A percentile compares a stretch with the other conserved stretches of the same genome.
Evolutionary conservation across 1,140 invertebrate genomes (phyloP).

Genomic region (Bombus affinis): DNA sequence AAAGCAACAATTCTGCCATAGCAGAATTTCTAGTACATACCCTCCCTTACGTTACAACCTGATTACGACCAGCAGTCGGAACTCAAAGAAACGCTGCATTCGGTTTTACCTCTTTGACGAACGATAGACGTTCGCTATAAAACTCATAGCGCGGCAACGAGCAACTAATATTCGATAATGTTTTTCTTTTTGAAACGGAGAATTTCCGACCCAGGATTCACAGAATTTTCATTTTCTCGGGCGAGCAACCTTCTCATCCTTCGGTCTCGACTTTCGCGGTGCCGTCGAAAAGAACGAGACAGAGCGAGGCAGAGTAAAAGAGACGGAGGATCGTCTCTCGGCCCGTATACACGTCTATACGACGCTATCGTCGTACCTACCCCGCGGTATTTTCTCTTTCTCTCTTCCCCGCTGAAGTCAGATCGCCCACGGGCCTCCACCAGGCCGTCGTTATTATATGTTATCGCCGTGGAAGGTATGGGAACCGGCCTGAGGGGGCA

Average conservation of each 20-base stretch:
- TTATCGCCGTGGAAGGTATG: conserved; percentile 79
- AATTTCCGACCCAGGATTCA: conserved; percentile 8
- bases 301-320: neutral
- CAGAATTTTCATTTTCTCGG: conserved; percentile 47
- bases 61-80: neutral
- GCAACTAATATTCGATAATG: conserved; percentile 14
- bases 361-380: conserved; percentile 52
- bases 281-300: conserved; percentile 26
- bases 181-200: neutral
- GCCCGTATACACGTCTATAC: conserved; percentile 39
- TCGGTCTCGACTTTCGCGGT: conserved; percentile 24
- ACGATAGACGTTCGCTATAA: neutral
- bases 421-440: conserved; percentile 70
- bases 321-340: conserved; percentile 9
- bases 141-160: neutral
- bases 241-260: neutral
- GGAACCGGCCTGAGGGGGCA: conserved; percentile 78
- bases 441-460: conserved; percentile 77
- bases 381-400: conserved; percentile 65
- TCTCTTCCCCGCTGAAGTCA: conserved; percentile 69
- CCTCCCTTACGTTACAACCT: neutral
- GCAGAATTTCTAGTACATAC: neutral
- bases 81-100: neutral
- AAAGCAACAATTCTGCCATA: no score
- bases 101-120: neutral